Evolutionary conservation across 2,113 vertebrate species (phyloP), one percentile per base, ranked within the genome.

Genomic region (Anguilla rostrata): DNA sequence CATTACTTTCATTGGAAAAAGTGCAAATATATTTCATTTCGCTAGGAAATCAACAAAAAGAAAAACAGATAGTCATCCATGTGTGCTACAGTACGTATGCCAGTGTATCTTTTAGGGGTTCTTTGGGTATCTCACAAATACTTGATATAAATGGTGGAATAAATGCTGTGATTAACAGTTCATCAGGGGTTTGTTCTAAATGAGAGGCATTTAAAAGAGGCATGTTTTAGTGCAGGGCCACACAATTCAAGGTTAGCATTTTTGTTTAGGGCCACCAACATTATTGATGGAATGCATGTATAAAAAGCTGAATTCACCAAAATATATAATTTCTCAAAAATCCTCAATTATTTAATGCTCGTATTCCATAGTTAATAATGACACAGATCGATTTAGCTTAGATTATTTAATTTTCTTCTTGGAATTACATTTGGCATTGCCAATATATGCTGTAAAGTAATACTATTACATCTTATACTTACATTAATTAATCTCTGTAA

Each of bases 151-250:
- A 34, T 34, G 34, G 34, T 34, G 71, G 71, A 0, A 75, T 40
- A 57, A 60, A 43, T 26, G 29, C 63, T 88, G 89, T 81, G 22
- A 85, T 78, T 91, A 39, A 79, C 0, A 22, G 0, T 0, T 89
- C 85, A 88, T 85, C 83, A 91, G 82, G 79, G 78, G 82, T 85
- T 22, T 81, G 56, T 22, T 56, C 16, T 53, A 78, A 57, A 83
- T 79, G 41, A 84, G 75, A 71, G 63, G 78, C 82, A 81, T 87
- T 57, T 80, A 66, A 2, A 41, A 78, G 66, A 43, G 29, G 56
- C 34, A 75, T 46, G 3, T 43, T 84, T 87, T 84, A 79, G 80
- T 83, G 66, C 63, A 39, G 83, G 71, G 39, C 43, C 43, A 46
- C 43, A 46, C 43, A 46, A 6, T 46, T 46, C 43, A 46, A 46